These are phyloP conservation scores for Aix galericulata DNA, from an alignment of 2,113 vertebrate genomes.

Conservation along the genomic window DNA sequence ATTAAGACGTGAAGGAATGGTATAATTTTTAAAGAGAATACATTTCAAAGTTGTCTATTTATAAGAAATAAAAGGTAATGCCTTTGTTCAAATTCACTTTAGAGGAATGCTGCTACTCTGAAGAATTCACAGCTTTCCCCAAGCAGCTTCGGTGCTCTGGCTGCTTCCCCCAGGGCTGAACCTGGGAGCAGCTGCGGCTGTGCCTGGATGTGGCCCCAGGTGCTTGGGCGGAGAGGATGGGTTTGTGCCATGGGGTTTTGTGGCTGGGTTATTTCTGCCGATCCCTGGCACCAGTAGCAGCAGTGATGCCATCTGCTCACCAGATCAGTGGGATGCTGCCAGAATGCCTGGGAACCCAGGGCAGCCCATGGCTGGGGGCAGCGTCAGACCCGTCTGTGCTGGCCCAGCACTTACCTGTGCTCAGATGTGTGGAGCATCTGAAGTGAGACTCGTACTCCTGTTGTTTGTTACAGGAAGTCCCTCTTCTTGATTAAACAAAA, in stretches of 20 bases:
- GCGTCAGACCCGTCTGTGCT: too few species aligned
- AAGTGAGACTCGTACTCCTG: not conserved
- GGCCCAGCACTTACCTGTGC: not conserved
- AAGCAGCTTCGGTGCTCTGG: not conserved
- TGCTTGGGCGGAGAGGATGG: not conserved
- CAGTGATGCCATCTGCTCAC: too few species aligned
- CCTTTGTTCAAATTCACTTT: constrained; percentile 49
- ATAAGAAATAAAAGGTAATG: constrained; percentile 63
- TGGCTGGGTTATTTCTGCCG: not conserved
- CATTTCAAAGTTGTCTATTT: constrained; percentile 71
- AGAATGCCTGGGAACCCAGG: too few species aligned
- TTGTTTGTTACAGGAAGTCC: not conserved
- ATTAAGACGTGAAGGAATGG: constrained; percentile 75
- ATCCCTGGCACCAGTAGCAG: not conserved
- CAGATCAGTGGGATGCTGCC: too few species aligned
- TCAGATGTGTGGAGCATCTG: not conserved
- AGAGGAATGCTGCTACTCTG: constrained; percentile 34
- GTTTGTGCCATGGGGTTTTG: not conserved
- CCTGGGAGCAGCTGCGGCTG: not conserved
- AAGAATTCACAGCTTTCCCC: not conserved
- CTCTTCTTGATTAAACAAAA: not conserved
- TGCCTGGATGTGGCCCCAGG: not conserved
- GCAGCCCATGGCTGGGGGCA: too few species aligned
- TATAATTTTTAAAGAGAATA: constrained; percentile 70
- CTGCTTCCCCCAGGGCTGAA: too few species aligned